These are phyloP conservation scores for Artibeus lituratus DNA, from an alignment of 2,797 vertebrate genomes.

Conservation along the genomic window DNA sequence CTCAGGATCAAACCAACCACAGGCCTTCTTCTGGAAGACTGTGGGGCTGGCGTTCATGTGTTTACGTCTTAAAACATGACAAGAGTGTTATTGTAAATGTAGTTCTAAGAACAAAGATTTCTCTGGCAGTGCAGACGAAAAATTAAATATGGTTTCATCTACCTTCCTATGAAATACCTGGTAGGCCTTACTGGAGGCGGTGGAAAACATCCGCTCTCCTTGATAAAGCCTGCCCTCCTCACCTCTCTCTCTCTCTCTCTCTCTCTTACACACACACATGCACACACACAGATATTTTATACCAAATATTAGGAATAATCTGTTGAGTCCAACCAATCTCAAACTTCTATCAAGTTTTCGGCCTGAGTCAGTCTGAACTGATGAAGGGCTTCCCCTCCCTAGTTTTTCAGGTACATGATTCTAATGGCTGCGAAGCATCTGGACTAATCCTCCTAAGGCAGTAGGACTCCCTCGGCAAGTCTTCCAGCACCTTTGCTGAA, in stretches of 20 bases:
- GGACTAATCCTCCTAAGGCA: not conserved
- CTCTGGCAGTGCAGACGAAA: not conserved
- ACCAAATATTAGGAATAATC: not conserved
- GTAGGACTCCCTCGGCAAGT: not conserved
- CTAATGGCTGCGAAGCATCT: not conserved
- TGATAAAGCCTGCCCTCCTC: not conserved
- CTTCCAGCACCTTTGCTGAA: not conserved
- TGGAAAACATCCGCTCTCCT: not conserved
- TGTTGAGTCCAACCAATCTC: not conserved
- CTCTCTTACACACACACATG: not conserved
- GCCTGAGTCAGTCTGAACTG: not conserved
- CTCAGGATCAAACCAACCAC: not conserved
- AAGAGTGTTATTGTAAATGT: not conserved
- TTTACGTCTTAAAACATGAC: not conserved
- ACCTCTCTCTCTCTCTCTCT: fast-evolving
- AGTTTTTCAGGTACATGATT: not conserved
- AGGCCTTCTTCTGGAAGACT: not conserved
- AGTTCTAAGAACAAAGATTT: slow-evolving; percentile 1
- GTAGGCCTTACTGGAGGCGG: not conserved
- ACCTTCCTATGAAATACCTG: not conserved
- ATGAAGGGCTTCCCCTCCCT: not conserved
- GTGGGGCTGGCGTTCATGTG: not conserved
- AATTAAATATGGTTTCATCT: not conserved
- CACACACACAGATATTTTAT: not conserved
- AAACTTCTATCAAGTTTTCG: not conserved